phyloP scores from a whole-genome alignment of 2,113 vertebrate species.

The Cryptoleucopteryx plumbea region DNA sequence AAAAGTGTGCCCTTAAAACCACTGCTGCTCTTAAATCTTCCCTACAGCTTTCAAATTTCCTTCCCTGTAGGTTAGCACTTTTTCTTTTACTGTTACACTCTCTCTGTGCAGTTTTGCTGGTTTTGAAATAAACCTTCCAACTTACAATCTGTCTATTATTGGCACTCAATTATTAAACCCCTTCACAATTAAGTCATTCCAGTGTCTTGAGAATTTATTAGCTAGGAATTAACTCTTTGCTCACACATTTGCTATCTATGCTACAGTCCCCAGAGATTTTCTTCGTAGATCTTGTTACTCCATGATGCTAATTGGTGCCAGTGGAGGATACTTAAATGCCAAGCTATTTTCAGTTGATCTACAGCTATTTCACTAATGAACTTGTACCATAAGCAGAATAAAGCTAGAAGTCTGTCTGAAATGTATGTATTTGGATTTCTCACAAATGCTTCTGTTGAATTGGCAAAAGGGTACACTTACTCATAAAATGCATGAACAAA shows the following conservation, averaged over 20 bases:
- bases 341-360: conserved; percentile 39
- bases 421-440: conserved; percentile 27
- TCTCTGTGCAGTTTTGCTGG: not conserved
- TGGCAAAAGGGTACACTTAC: conserved; percentile 7
- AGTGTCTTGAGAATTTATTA: conserved; percentile 27
- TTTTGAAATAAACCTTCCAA: conserved; percentile 13
- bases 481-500: conserved; percentile 37
- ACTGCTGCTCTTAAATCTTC: conserved; percentile 29
- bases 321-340: conserved; percentile 33
- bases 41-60: conserved; percentile 13
- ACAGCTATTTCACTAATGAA: conserved; percentile 48
- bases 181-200: conserved; percentile 22
- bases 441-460: conserved; percentile 46
- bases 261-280: not conserved
- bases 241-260: not conserved
- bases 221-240: conserved; percentile 47
- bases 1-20: not conserved
- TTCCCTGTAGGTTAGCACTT: not conserved
- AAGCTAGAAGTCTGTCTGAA: not conserved
- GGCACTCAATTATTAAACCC: not conserved
- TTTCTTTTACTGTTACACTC: not conserved
- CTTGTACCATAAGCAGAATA: conserved; percentile 1
- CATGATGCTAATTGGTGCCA: conserved; percentile 24
- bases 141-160: conserved; percentile 22
- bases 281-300: not conserved